A percentile compares a stretch with the other conserved stretches of the same genome.
These are phyloP conservation scores for Chromoteleia sp. DNA, from an alignment of 2,888 invertebrate species.

Conservation along the genomic window DNA sequence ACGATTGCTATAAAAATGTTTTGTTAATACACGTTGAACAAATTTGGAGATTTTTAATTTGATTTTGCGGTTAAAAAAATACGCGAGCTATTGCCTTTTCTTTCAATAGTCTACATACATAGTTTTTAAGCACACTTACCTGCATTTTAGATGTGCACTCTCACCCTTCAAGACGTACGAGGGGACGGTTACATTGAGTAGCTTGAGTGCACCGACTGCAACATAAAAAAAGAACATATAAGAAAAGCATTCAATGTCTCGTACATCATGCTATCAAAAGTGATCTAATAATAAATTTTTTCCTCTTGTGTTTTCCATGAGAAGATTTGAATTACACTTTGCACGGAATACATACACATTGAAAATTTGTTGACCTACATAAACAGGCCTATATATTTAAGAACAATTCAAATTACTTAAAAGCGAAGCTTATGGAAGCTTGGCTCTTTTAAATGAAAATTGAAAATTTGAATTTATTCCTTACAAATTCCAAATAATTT, in stretches of 20 bases:
- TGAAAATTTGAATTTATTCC: no score
- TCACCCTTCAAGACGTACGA: constrained; percentile 84
- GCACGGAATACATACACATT: constrained; percentile 13
- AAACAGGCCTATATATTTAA: background rate
- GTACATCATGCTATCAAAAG: constrained; percentile 57
- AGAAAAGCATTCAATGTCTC: constrained; percentile 64
- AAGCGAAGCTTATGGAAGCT: background rate
- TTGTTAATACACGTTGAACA: no score
- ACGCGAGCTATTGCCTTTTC: constrained; percentile 41
- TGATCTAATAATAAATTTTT: constrained; percentile 65
- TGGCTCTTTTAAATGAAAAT: constrained; percentile 3
- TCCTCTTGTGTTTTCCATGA: constrained; percentile 32
- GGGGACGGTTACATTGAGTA: constrained; percentile 84
- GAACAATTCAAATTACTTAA: constrained; percentile 19
- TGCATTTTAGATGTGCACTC: constrained; percentile 84
- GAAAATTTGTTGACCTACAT: constrained; percentile 72
- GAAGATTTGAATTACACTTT: constrained; percentile 45
- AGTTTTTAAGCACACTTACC: constrained; percentile 78
- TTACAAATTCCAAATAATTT: no score
- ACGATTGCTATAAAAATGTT: no score
- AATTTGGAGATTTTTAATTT: constrained; percentile 19
- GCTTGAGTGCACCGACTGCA: constrained; percentile 83
- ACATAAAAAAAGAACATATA: constrained; percentile 75
- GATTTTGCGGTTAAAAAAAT: constrained; percentile 29
- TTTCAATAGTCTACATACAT: constrained; percentile 61